phyloP scores from a whole-genome alignment of 2,888 invertebrate species.

The Fragum sueziense region DNA sequence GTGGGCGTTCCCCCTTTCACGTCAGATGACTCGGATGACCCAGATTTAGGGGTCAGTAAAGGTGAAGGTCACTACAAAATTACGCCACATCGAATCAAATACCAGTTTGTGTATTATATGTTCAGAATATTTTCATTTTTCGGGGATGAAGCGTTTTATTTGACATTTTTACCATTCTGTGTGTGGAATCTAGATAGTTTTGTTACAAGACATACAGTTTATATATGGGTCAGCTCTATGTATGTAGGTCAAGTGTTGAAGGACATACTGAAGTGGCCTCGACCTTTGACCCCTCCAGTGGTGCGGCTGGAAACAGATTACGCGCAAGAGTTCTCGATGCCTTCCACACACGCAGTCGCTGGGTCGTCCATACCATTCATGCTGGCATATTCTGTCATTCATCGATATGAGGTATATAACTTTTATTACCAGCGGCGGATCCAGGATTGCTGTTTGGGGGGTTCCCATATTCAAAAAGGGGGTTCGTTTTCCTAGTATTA shows the following conservation, averaged over 20 bases:
- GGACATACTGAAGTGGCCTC: slow-evolving; percentile 72
- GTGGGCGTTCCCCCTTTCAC: slow-evolving; percentile 56
- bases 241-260: slow-evolving; percentile 73
- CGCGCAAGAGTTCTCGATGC: slow-evolving; percentile 64
- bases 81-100: slow-evolving; percentile 59
- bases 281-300: slow-evolving; percentile 72
- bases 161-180: slow-evolving; percentile 69
- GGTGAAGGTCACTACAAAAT: slow-evolving; percentile 37
- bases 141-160: slow-evolving; percentile 73
- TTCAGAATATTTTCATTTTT: slow-evolving; percentile 70
- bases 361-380: slow-evolving; percentile 69
- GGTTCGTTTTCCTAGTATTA: no score
- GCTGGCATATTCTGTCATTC: slow-evolving; percentile 57
- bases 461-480: no score
- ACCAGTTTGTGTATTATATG: slow-evolving; percentile 63
- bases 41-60: slow-evolving; percentile 30
- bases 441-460: no score
- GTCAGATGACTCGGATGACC: slow-evolving; percentile 57
- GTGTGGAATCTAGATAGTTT: slow-evolving; percentile 72
- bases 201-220: slow-evolving; percentile 61
- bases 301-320: slow-evolving; percentile 71
- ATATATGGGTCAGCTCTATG: slow-evolving; percentile 74
- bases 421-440: no score
- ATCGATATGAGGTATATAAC: slow-evolving; percentile 72
- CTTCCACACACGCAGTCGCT: neutral